Evolutionary conservation across 2,797 vertebrate genomes (phyloP).

Genomic region (Pseudomugil gertrudae): DNA sequence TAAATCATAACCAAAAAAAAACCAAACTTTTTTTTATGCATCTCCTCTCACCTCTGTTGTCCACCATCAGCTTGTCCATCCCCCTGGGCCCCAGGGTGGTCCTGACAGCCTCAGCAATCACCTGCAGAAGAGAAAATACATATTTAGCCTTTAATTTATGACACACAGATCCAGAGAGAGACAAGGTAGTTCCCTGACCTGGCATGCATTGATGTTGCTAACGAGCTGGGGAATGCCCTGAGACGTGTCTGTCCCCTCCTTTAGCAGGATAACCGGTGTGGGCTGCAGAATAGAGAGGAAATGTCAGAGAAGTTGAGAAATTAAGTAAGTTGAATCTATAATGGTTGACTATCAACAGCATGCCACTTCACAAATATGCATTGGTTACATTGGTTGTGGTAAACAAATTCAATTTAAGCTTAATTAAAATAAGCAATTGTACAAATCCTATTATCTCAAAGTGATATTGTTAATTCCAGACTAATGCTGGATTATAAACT

Average conservation of each 20-base stretch:
- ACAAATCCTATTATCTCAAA: not conserved
- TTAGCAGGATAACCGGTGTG: conserved; percentile 87
- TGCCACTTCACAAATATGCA: not conserved
- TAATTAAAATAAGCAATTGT: not conserved
- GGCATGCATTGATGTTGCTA: conserved; percentile 98
- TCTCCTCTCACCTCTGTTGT: conserved; percentile 83
- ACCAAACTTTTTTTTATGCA: not conserved
- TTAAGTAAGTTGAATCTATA: not conserved
- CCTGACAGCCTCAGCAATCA: conserved; percentile 94
- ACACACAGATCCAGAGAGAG: not conserved
- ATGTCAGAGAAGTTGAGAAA: not conserved
- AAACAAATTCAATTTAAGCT: not conserved
- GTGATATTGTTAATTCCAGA: too few species aligned
- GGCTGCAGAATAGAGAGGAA: conserved; percentile 52
- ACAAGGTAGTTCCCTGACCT: conserved; percentile 61
- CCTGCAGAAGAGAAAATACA: conserved; percentile 55
- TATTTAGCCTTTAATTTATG: not conserved
- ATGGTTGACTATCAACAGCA: not conserved
- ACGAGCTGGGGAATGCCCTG: conserved; percentile 96
- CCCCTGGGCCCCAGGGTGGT: conserved; percentile 97
- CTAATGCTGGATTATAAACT: not conserved
- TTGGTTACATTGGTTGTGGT: not conserved
- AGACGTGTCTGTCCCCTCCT: conserved; percentile 96
- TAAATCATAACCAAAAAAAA: accelerated
- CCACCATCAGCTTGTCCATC: conserved; percentile 99